Percentiles rank a stretch among this genome's conserved stretches.
Conservation (phyloP, 64 coral and sea anemone species). For the Cladopsammia gracilis region DNA sequence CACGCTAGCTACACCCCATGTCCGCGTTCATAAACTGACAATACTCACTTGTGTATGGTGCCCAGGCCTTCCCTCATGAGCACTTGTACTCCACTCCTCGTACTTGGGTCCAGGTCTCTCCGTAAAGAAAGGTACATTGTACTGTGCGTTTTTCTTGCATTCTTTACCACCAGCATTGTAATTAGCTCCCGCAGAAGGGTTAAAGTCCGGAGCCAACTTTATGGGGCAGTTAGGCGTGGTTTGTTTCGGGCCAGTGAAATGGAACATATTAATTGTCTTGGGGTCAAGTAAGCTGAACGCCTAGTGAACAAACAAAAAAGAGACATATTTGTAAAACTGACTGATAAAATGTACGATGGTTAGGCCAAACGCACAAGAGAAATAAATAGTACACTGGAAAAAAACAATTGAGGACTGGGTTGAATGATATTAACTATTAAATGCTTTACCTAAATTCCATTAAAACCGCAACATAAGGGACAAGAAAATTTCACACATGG, state of each 20-base stretch:
- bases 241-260: slow-evolving; percentile 66
- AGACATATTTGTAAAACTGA: neutral
- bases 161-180: slow-evolving; percentile 16
- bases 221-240: slow-evolving; percentile 71
- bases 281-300: slow-evolving; percentile 31
- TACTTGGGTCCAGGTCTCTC: slow-evolving; percentile 72
- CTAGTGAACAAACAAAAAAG: neutral
- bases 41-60: slow-evolving; percentile 73
- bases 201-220: slow-evolving; percentile 56
- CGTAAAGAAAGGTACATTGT: slow-evolving; percentile 78
- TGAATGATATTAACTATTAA: no score
- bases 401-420: no score
- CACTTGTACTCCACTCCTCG: slow-evolving; percentile 65
- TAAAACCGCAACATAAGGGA: no score
- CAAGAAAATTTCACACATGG: no score
- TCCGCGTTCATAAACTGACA: no score
- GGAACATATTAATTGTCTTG: slow-evolving; percentile 39
- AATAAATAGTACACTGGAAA: no score
- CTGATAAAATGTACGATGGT: neutral
- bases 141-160: slow-evolving; percentile 4
- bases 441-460: no score
- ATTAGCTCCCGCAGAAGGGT: slow-evolving; percentile 39
- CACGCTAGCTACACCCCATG: no score
- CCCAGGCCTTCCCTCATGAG: slow-evolving; percentile 81
- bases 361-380: no score